Conservation (phyloP, 1,140 invertebrate species). For the Drosophila littoralis region DNA sequence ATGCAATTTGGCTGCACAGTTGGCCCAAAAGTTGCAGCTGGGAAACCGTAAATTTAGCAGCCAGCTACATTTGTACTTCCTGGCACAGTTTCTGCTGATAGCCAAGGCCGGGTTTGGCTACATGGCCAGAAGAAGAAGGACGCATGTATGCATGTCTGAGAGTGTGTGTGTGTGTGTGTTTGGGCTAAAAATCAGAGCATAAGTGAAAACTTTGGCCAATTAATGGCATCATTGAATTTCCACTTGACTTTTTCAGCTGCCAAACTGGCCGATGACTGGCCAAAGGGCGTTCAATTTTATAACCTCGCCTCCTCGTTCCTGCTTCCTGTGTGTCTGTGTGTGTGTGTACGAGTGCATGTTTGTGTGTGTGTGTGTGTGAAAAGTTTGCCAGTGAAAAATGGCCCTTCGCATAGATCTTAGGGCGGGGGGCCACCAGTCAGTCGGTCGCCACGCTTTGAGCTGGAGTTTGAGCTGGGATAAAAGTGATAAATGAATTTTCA, state of each 20-base stretch:
- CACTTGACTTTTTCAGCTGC: conserved; percentile 81
- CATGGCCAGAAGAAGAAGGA: neutral
- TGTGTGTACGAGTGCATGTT: conserved; percentile 1
- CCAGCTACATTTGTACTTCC: conserved; percentile 74
- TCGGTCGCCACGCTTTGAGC: conserved; percentile 41
- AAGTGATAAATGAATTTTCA: conserved; percentile 83
- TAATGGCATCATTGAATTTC: conserved; percentile 84
- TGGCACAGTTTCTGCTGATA: conserved; percentile 70
- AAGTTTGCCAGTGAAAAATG: conserved; percentile 80
- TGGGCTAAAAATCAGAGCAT: conserved; percentile 76
- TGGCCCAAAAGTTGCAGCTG: conserved; percentile 68
- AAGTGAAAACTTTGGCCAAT: conserved; percentile 84
- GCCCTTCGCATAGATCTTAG: conserved; percentile 72
- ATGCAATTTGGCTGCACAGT: conserved; percentile 78
- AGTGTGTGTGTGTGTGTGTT: conserved; percentile 1
- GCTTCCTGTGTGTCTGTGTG: too few species aligned
- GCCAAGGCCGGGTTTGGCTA: conserved; percentile 28
- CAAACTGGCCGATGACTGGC: conserved; percentile 78
- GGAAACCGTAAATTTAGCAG: conserved; percentile 74
- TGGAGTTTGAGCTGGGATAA: conserved; percentile 77
- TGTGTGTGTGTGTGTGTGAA: conserved; percentile 46
- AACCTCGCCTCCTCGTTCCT: conserved; percentile 35
- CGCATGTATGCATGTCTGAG: neutral
- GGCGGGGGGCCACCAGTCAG: conserved; percentile 30
- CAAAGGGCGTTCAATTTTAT: conserved; percentile 81